phyloP scores from a whole-genome alignment of 53 echinoderm and acorn worm genomes.

The Hippasteria phrygiana region DNA sequence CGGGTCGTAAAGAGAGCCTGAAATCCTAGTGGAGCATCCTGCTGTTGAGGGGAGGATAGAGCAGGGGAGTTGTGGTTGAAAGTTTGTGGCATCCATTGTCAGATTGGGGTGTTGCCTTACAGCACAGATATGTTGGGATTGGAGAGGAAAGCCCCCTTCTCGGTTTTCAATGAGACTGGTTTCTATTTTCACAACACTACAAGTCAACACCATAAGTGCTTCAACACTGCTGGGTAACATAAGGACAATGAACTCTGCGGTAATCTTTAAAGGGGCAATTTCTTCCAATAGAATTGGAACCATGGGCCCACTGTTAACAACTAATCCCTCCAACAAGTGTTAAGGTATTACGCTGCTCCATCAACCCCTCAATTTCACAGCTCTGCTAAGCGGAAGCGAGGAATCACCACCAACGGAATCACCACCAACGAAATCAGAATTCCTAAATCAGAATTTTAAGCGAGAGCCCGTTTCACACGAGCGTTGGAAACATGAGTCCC shows the following conservation, averaged over 20 bases:
- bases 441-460: no score
- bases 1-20: neutral
- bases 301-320: no score
- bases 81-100: slow-evolving; percentile 42
- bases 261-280: neutral
- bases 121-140: slow-evolving; percentile 19
- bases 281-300: no score
- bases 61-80: slow-evolving; percentile 15
- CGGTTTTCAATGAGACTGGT: slow-evolving; percentile 69
- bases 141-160: slow-evolving; percentile 39
- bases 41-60: slow-evolving; percentile 17
- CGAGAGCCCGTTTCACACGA: no score
- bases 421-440: no score
- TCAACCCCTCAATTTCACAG: no score
- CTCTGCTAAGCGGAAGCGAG: no score
- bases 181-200: slow-evolving; percentile 74
- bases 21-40: slow-evolving; percentile 16
- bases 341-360: no score
- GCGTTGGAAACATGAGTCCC: no score
- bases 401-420: no score
- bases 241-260: slow-evolving; percentile 6
- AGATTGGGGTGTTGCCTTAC: slow-evolving; percentile 40
- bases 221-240: neutral
- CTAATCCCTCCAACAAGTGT: no score
- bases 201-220: slow-evolving; percentile 36